These are phyloP conservation scores for Tragelaphus eurycerus DNA, from an alignment of 2,797 vertebrate genomes.

Conservation along the genomic window DNA sequence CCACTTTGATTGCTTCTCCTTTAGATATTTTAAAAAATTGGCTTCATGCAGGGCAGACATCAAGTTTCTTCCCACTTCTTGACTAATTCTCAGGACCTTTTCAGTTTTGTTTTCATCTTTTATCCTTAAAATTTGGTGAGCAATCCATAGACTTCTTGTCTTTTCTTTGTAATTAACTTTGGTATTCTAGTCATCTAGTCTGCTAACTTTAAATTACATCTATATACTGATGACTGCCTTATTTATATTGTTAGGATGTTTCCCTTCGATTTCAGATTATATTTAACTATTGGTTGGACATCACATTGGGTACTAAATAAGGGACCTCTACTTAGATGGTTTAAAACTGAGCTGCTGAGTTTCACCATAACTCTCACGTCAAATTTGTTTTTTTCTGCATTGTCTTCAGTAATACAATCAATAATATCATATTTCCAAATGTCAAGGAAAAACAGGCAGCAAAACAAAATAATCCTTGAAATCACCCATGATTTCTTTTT, in stretches of 20 bases:
- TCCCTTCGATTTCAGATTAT: not conserved
- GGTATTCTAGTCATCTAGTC: not conserved
- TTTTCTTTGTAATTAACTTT: not conserved
- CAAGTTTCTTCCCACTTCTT: not conserved
- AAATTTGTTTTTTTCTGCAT: not conserved
- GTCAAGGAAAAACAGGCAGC: not conserved
- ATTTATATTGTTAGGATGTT: not conserved
- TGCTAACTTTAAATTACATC: not conserved
- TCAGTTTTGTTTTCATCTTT: not conserved
- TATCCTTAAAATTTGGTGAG: not conserved
- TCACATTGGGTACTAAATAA: not conserved
- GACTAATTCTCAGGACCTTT: not conserved
- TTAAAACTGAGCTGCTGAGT: not conserved
- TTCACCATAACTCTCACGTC: not conserved
- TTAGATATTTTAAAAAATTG: not conserved
- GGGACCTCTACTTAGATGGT: not conserved
- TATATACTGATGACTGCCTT: not conserved
- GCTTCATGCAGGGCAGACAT: not conserved
- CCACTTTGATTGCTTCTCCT: not conserved
- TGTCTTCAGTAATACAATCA: not conserved
- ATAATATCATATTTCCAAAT: not conserved
- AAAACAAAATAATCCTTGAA: not conserved
- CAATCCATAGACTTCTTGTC: not conserved
- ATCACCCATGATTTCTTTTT: not conserved
- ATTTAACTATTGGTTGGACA: not conserved